Percentiles rank a stretch among this genome's conserved stretches.
Evolutionary conservation across 2,113 vertebrate species (phyloP).

Genomic region (Sorex fumeus): DNA sequence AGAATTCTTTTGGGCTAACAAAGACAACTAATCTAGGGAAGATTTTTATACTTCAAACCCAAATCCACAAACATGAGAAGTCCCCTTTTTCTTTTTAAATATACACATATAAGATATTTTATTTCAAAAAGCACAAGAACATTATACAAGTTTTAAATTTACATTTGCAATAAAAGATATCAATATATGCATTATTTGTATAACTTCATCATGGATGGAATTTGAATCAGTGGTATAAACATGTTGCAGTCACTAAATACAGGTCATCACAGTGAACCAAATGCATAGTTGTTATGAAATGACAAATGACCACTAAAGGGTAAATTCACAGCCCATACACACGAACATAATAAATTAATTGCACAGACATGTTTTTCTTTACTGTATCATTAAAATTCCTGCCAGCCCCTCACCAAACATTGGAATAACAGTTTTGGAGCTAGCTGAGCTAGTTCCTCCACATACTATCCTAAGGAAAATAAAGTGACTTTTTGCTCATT

Average conservation of each 20-base stretch:
- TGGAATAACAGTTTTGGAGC: conserved; percentile 64
- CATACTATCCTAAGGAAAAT: conserved; percentile 67
- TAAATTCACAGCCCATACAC: conserved; percentile 79
- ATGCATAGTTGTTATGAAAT: conserved; percentile 90
- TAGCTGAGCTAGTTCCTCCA: conserved; percentile 77
- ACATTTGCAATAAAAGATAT: conserved; percentile 91
- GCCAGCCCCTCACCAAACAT: conserved; percentile 58
- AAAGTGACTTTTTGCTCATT: conserved; percentile 78
- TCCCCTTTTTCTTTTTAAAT: conserved; percentile 90
- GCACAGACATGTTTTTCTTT: conserved; percentile 76
- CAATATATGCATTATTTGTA: conserved; percentile 90
- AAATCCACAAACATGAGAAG: conserved; percentile 85
- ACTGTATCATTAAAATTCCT: conserved; percentile 75
- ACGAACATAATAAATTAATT: conserved; percentile 84
- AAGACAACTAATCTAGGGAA: conserved; percentile 31
- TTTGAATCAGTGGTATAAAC: conserved; percentile 88
- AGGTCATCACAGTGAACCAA: conserved; percentile 90
- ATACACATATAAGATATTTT: conserved; percentile 91
- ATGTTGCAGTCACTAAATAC: conserved; percentile 87
- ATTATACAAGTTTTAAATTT: conserved; percentile 92
- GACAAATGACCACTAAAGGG: conserved; percentile 85
- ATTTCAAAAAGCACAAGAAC: conserved; percentile 91
- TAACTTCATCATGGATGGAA: conserved; percentile 88
- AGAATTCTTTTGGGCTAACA: conserved; percentile 10
- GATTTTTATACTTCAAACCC: conserved; percentile 80